Evolutionary conservation across 2,797 vertebrate genomes (phyloP).

Genomic region (Potorous gilbertii): DNA sequence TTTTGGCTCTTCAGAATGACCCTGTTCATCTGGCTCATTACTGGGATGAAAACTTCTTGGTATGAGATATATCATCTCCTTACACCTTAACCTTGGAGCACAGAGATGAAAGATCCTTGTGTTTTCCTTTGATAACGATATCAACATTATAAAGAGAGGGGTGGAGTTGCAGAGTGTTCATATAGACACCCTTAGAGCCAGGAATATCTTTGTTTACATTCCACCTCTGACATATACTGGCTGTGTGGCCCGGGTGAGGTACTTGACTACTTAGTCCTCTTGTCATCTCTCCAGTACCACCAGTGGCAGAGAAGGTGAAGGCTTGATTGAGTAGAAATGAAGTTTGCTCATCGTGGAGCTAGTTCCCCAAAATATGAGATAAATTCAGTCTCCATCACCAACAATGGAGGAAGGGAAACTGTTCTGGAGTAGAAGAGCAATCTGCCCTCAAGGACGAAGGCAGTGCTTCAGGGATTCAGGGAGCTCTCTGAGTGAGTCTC

Average conservation of each 20-base stretch:
- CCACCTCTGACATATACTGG: neutral
- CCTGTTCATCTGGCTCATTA: slow-evolving; percentile 83
- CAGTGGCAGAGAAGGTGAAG: neutral
- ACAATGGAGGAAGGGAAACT: too few species aligned
- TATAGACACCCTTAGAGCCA: neutral
- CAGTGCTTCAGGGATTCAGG: neutral
- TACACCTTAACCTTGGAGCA: fast-evolving
- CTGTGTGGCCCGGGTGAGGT: neutral
- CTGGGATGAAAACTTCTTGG: slow-evolving; percentile 86
- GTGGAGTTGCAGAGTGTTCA: neutral
- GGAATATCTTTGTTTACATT: neutral
- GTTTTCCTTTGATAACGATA: neutral
- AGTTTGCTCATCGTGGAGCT: neutral
- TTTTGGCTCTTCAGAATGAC: slow-evolving; percentile 85
- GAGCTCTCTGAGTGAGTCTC: neutral
- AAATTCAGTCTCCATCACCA: neutral
- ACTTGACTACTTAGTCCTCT: neutral
- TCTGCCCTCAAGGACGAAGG: neutral
- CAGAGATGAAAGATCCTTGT: neutral
- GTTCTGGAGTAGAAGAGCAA: neutral
- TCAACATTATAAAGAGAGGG: neutral
- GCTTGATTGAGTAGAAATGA: neutral
- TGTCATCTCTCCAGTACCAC: neutral
- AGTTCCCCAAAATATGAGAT: neutral
- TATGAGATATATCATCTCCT: slow-evolving; percentile 70